Evolutionary conservation across 2,797 vertebrate species (phyloP).

Genomic region (Loris lydekkerianus): DNA sequence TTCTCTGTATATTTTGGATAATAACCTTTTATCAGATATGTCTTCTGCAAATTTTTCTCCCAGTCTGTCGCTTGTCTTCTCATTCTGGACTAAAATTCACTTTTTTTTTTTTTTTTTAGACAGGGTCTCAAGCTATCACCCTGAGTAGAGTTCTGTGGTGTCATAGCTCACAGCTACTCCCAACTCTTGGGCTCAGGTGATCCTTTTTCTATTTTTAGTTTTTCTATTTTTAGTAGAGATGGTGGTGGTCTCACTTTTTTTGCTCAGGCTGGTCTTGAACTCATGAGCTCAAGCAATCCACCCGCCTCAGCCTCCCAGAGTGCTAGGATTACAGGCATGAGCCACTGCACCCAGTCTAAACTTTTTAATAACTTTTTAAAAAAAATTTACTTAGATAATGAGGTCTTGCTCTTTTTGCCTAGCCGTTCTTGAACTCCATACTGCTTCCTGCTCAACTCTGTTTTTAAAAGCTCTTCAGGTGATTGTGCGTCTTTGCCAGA

Average conservation of each 20-base stretch:
- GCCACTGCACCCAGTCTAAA: too few relatives aligned
- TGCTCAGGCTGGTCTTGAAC: background rate
- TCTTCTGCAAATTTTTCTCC: conserved; percentile 49
- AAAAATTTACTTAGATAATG: too few relatives aligned
- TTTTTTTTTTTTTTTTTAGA: background rate
- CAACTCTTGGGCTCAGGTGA: too few relatives aligned
- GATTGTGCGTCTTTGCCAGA: conserved; percentile 15
- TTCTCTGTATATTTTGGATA: conserved; percentile 52
- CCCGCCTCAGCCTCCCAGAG: background rate
- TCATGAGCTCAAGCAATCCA: background rate
- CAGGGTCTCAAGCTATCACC: background rate
- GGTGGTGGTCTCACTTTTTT: too few relatives aligned
- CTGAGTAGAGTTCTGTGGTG: too few relatives aligned
- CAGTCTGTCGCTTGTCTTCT: background rate
- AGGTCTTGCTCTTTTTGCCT: too few relatives aligned
- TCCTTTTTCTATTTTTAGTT: too few relatives aligned
- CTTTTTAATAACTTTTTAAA: too few relatives aligned
- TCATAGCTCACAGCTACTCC: too few relatives aligned
- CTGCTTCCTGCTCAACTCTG: background rate
- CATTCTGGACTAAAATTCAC: background rate
- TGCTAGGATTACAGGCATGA: too few relatives aligned
- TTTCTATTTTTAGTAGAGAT: too few relatives aligned
- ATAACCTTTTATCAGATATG: conserved; percentile 4
- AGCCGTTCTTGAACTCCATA: too few relatives aligned
- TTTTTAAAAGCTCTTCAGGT: background rate